phyloP scores from a whole-genome alignment of 2,888 invertebrate genomes.

The Autographa gamma region DNA sequence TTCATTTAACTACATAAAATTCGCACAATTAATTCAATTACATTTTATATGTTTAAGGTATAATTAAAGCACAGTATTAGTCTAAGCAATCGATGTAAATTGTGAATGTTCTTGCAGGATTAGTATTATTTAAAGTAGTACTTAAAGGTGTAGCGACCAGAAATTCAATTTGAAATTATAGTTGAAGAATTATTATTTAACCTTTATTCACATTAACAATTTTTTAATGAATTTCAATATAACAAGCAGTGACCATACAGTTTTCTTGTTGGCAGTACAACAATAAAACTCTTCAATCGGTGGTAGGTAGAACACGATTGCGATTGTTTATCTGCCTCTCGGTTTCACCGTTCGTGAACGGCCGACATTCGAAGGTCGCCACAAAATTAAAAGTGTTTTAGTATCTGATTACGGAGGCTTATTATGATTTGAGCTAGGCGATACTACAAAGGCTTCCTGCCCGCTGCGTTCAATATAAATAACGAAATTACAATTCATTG shows the following conservation, averaged over 20 bases:
- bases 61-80: no score
- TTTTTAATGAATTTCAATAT: no score
- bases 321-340: conserved; percentile 85
- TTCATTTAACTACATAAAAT: no score
- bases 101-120: no score
- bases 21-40: no score
- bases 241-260: not conserved
- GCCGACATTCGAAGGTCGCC: conserved; percentile 83
- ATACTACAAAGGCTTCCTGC: conserved; percentile 76
- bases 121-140: no score
- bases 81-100: no score
- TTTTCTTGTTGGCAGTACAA: conserved; percentile 58
- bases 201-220: no score
- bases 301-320: conserved; percentile 78
- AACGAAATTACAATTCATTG: conserved; percentile 60
- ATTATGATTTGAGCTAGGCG: conserved; percentile 75
- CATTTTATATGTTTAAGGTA: no score
- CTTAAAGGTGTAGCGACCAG: no score
- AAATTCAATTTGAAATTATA: no score
- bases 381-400: conserved; percentile 87
- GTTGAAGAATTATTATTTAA: no score
- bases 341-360: conserved; percentile 86
- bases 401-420: conserved; percentile 85
- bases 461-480: conserved; percentile 64
- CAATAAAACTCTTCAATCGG: conserved; percentile 74